Evolutionary conservation across 1,140 invertebrate species (phyloP).

Genomic region (Caenorhabditis briggsae): DNA sequence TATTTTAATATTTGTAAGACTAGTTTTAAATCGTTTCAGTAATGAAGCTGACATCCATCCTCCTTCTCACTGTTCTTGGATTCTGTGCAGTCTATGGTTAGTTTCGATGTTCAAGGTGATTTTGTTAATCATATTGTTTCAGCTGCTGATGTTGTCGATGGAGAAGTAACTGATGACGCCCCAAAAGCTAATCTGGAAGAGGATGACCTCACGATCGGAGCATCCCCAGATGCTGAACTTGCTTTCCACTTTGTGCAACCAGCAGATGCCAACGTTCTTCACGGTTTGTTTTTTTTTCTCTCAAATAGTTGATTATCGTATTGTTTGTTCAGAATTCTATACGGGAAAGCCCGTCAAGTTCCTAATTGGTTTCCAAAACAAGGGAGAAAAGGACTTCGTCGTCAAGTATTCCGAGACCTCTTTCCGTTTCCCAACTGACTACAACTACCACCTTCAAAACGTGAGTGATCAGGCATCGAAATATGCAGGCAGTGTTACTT

Average conservation of each 20-base stretch:
- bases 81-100: constrained; percentile 21
- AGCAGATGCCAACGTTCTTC: constrained; percentile 80
- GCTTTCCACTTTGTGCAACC: constrained; percentile 93
- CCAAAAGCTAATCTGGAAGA: constrained; percentile 80
- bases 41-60: constrained; percentile 42
- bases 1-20: neutral
- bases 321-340: constrained; percentile 84
- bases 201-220: constrained; percentile 80
- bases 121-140: neutral
- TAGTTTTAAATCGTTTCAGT: constrained; percentile 24
- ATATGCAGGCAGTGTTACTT: constrained; percentile 44
- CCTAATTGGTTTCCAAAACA: constrained; percentile 95
- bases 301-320: constrained; percentile 81
- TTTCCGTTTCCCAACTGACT: constrained; percentile 98
- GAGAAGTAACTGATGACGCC: constrained; percentile 80
- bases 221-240: constrained; percentile 92
- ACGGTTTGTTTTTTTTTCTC: constrained; percentile 70
- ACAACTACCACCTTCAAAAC: constrained; percentile 97
- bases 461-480: constrained; percentile 76
- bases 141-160: constrained; percentile 72
- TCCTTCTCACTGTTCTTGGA: constrained; percentile 29
- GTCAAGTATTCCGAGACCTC: constrained; percentile 94
- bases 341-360: constrained; percentile 93
- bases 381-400: constrained; percentile 88
- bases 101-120: neutral